These are phyloP conservation scores for Alectura lathami DNA, from an alignment of 2,113 vertebrate genomes.

Conservation along the genomic window DNA sequence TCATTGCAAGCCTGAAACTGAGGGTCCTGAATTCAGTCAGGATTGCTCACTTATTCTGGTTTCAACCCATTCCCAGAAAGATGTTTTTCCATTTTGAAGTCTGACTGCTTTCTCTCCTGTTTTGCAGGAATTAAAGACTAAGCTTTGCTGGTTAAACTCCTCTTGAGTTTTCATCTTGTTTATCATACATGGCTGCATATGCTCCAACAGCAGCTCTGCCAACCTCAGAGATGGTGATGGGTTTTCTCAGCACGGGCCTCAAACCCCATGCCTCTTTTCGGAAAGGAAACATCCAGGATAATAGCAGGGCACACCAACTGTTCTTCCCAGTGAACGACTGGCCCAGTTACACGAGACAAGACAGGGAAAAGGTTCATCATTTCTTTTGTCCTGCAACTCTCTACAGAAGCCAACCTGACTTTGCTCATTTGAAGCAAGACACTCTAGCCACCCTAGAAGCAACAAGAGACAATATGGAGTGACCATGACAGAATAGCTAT, in stretches of 20 bases:
- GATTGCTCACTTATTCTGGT: background rate
- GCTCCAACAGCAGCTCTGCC: background rate
- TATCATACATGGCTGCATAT: background rate
- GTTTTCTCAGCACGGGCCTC: background rate
- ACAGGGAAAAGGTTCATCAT: background rate
- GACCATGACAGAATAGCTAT: background rate
- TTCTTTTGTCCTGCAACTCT: background rate
- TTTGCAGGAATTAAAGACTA: background rate
- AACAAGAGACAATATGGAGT: background rate
- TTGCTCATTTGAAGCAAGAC: background rate
- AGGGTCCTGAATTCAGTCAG: background rate
- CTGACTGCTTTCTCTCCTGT: background rate
- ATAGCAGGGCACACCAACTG: background rate
- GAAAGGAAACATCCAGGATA: background rate
- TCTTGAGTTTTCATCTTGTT: background rate
- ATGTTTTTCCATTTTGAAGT: background rate
- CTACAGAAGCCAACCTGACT: background rate
- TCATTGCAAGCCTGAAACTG: background rate
- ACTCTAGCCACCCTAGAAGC: background rate
- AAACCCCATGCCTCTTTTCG: background rate
- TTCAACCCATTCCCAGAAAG: background rate
- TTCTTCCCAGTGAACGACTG: background rate
- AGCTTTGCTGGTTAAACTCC: too few species aligned
- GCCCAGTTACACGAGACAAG: background rate
- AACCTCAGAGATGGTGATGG: background rate